Evolutionary conservation across 1,140 invertebrate genomes (phyloP).

Genomic region (Arctopsyche grandis): DNA sequence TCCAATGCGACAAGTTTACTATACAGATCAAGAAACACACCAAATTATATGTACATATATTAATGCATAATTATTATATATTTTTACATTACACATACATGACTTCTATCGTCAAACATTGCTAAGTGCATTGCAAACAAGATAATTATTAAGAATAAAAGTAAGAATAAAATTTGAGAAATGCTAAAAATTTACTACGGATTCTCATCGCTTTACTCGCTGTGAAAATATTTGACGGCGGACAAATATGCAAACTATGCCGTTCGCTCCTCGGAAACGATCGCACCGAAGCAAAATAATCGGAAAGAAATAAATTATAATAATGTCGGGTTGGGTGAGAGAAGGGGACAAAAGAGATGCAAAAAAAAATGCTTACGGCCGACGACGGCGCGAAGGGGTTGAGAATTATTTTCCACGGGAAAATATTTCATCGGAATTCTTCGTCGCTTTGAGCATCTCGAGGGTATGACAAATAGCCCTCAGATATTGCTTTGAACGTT

Average conservation of each 20-base stretch:
- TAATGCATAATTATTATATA: too few species aligned
- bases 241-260: slow-evolving; percentile 23
- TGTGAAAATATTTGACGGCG: neutral
- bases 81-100: too few species aligned
- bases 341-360: too few species aligned
- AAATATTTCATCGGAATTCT: slow-evolving; percentile 23
- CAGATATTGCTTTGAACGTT: slow-evolving; percentile 14
- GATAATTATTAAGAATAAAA: too few species aligned
- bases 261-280: neutral
- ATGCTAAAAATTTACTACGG: neutral
- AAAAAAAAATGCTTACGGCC: slow-evolving; percentile 4
- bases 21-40: too few species aligned
- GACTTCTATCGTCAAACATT: too few species aligned
- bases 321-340: neutral
- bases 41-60: too few species aligned
- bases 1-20: too few species aligned
- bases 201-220: neutral
- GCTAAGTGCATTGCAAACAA: too few species aligned
- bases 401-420: neutral
- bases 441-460: slow-evolving; percentile 16
- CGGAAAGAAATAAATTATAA: slow-evolving; percentile 29
- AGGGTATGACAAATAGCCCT: slow-evolving; percentile 30
- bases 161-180: neutral
- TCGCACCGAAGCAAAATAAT: slow-evolving; percentile 4
- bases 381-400: neutral